These are phyloP conservation scores for Andrena trimmerana DNA, from an alignment of 2,888 invertebrate species.

Conservation along the genomic window DNA sequence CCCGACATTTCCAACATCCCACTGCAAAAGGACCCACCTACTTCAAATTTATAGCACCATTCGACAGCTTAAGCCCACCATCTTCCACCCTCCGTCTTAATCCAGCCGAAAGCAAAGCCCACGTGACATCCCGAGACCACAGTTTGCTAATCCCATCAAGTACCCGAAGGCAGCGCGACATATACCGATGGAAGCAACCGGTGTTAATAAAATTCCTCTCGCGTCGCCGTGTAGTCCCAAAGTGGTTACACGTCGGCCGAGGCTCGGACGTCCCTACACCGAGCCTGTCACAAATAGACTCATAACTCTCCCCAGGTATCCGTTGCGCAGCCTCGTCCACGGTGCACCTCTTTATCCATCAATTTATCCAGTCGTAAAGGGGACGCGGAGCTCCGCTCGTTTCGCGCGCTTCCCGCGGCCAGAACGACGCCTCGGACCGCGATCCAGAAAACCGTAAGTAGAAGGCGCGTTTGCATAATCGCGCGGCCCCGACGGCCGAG, in stretches of 20 bases:
- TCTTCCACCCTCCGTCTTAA: too few relatives aligned
- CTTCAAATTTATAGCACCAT: too few relatives aligned
- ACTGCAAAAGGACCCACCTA: too few relatives aligned
- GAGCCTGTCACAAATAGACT: constrained; percentile 30
- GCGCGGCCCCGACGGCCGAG: constrained; percentile 31
- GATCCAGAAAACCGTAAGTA: constrained; percentile 42
- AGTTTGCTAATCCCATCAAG: background rate
- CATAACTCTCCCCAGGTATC: constrained; percentile 35
- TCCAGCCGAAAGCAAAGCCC: too few relatives aligned
- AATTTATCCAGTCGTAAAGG: constrained; percentile 43
- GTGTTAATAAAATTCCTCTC: constrained; percentile 38
- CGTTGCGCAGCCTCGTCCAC: background rate
- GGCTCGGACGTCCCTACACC: background rate
- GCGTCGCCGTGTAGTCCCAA: constrained; percentile 2
- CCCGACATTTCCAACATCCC: too few relatives aligned
- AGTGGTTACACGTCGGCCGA: constrained; percentile 8
- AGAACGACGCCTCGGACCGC: constrained; percentile 7
- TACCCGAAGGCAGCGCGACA: background rate
- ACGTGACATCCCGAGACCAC: too few relatives aligned
- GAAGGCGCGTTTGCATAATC: constrained; percentile 60
- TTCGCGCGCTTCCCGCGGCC: constrained; percentile 12
- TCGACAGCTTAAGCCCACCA: too few relatives aligned
- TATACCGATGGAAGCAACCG: background rate
- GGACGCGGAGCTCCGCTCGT: background rate
- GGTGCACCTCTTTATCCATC: constrained; percentile 40